Evolutionary conservation across 2,797 vertebrate genomes (phyloP), one percentile per base, ranked within the genome.

Genomic region (Takifugu rubripes): DNA sequence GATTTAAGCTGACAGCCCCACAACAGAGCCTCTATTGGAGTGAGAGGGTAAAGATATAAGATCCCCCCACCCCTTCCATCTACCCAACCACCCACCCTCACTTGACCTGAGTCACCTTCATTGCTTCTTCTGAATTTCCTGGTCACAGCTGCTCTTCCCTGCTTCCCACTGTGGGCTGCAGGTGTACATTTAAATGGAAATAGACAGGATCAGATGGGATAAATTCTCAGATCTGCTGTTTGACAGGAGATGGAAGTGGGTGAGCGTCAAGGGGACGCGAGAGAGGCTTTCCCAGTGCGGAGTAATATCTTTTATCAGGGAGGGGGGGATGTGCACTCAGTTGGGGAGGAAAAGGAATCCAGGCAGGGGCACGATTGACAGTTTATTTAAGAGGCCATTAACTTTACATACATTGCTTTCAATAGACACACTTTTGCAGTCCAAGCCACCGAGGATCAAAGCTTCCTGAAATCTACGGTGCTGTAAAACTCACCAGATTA

Each of bases 371-470:
- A 66, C n/a, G 84, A 91, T 87, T 90, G 90, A 91, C 91, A 90
- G 85, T 90, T 90, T 91, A 90, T 90, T 92, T 92, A 91, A 90
- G 85, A 92, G 84, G 79, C 88, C 88, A 90, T 91, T 93, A 91
- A 91, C 84, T 89, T 91, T 84, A 92, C 91, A 92, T 89, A 90
- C 59, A 54, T 81, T 72, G 66, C 81, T 84, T 74, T 60, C 67
- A 78, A 82, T 88, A 84, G 72, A 83, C 68, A 80, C 82, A 77
- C 70, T 77, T 24, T 59, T 79, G 68, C 65, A 71, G 70, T 71
- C 59, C 55, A 62, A 66, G 56, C 62, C 85, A 72, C 75, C 46
- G n/a, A 61, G 66, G 82, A 65, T 49, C 51, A 24, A 27, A 16
- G 21, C 75, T 68, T 52, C 56, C 61, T 14, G 16, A 61, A 50